These are phyloP conservation scores for Drosophila anomalata DNA, from an alignment of 2,888 invertebrate genomes.

Conservation along the genomic window DNA sequence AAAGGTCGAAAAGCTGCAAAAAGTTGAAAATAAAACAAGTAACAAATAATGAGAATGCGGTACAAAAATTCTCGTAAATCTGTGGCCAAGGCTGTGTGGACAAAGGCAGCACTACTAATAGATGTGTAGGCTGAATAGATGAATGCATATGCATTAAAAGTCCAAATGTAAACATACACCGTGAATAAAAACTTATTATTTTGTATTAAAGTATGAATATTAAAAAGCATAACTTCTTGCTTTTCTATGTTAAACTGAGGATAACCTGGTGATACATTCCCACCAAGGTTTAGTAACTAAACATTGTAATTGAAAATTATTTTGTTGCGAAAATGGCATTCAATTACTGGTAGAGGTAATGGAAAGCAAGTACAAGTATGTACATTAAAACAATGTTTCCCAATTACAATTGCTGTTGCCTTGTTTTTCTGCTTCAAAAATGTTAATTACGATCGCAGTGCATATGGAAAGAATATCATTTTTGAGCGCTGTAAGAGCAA, in stretches of 20 bases:
- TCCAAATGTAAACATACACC: background rate
- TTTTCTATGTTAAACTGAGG: too few species aligned
- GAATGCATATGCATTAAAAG: background rate
- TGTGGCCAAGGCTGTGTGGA: constrained; percentile 36
- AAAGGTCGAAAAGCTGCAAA: constrained; percentile 25
- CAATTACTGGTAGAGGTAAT: constrained; percentile 9
- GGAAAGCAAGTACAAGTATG: background rate
- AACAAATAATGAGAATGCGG: constrained; percentile 40
- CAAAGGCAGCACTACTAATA: constrained; percentile 31
- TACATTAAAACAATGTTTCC: constrained; percentile 14
- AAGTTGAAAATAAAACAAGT: constrained; percentile 7
- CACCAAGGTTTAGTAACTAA: too few species aligned
- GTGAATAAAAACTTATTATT: background rate
- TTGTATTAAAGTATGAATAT: too few species aligned
- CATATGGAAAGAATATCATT: constrained; percentile 31
- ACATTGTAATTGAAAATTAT: background rate
- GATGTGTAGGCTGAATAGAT: constrained; percentile 19
- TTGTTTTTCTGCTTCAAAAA: constrained; percentile 39
- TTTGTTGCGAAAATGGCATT: constrained; percentile 17
- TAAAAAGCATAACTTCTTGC: too few species aligned
- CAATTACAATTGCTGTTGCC: constrained; percentile 17
- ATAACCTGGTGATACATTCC: too few species aligned
- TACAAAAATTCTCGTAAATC: constrained; percentile 32
- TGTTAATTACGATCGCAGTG: constrained; percentile 38
- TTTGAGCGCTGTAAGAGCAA: constrained; percentile 21